phyloP scores from a whole-genome alignment of 2,797 vertebrate genomes.

The Vespertilio murinus region DNA sequence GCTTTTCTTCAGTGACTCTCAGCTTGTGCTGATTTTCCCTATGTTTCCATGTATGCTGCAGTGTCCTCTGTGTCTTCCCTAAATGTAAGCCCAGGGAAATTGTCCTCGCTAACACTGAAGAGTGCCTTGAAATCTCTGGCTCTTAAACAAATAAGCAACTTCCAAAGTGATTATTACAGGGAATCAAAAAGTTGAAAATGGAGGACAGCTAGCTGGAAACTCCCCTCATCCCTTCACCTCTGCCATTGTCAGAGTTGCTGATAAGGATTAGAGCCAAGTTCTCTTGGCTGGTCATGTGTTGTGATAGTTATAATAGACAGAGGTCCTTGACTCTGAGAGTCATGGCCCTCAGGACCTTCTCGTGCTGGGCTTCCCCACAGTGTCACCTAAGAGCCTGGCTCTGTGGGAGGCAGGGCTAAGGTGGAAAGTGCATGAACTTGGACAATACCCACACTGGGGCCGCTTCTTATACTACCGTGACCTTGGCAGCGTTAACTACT shows the following conservation, averaged over 20 bases:
- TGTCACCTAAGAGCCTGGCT: background rate
- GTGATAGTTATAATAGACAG: background rate
- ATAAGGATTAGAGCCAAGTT: background rate
- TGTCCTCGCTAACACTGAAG: background rate
- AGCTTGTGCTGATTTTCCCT: background rate
- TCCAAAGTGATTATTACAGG: background rate
- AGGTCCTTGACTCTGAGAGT: background rate
- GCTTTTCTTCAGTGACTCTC: background rate
- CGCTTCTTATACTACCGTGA: background rate
- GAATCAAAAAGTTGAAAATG: background rate
- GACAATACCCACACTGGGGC: background rate
- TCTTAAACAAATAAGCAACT: background rate
- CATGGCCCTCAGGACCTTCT: background rate
- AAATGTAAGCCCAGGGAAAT: background rate
- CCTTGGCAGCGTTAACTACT: background rate
- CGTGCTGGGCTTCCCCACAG: background rate
- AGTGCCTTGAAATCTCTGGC: background rate
- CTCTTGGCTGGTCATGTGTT: too few species aligned
- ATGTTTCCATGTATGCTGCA: background rate
- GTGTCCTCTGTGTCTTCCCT: background rate
- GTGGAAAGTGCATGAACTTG: too few species aligned
- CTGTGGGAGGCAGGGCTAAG: accelerated
- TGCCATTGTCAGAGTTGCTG: background rate
- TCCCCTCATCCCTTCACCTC: background rate
- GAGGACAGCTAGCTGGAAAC: background rate